Evolutionary conservation across 2,888 invertebrate genomes (phyloP), one percentile per base, ranked within the genome.

Genomic region (Papilio gigon): DNA sequence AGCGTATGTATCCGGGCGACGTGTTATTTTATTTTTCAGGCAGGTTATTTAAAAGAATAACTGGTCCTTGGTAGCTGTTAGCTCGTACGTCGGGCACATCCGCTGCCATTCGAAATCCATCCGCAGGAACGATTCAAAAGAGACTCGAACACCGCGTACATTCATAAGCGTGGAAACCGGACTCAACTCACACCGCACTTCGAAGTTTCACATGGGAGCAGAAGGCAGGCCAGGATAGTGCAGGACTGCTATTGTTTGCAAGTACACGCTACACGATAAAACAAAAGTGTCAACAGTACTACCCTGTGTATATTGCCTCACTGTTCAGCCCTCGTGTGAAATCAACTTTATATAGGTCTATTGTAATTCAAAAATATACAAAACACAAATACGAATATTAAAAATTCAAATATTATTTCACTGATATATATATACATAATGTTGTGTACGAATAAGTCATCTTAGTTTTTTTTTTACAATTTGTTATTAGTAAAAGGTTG

Each of bases 101-200:
- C 77, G 74, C 72, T 71, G 67, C 62, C 65, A 74, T 76, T 75
- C 66, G 50, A 61, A 71, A 71, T 71, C 74, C 65, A 58, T 53
- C 42, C 53, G 20, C 61, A 50, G 71, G 72, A 72, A 75, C 69
- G 71, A 74, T 72, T 74, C 71, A 74, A 74, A 73, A 74, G 65
- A 65, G 64, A 47, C 42, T 40, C 59, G 47, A 59, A 72, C 40
- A 53, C 50, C 30, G 37, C 6, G 50, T 4, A 56, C 33, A 67
- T 67, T 62, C 62, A 56, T 22, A 14, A 61, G 22, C 40, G 42
- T 53, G 53, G 61, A 62, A 67, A 67, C 62, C 62, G 61, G 56
- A 67, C 67, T 53, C 27, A 42, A 25, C n/a, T 33, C 42, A 42
- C 25, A 44, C 14, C 56, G 42, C 47, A 66, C 8, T 17, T 22